A percentile compares a stretch with the other conserved stretches of the same genome.
Conservation (phyloP, 2,888 invertebrate species). For the Tuberolachnus salignus region DNA sequence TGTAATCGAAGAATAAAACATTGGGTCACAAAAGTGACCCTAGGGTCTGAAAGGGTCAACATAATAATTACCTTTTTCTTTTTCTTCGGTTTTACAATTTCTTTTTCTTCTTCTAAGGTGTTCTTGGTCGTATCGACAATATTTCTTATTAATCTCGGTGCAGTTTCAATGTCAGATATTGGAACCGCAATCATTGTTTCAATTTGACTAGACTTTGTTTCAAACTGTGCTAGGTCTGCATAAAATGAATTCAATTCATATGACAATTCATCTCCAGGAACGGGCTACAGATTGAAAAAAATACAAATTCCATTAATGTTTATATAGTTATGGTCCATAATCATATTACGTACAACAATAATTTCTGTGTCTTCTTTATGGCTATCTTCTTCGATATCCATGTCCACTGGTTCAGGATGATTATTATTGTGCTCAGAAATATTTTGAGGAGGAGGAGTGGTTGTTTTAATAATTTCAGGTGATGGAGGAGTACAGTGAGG, state of each 20-base stretch:
- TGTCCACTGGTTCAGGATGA: slow-evolving; percentile 46
- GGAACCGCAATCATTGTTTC: slow-evolving; percentile 51
- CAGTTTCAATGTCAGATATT: slow-evolving; percentile 19
- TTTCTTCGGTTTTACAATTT: slow-evolving; percentile 48
- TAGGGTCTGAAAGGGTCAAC: too few relatives aligned
- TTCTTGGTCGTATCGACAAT: not conserved
- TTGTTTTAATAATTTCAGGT: not conserved
- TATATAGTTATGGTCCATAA: too few relatives aligned
- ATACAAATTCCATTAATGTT: too few relatives aligned
- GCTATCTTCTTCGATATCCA: slow-evolving; percentile 54
- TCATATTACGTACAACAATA: slow-evolving; percentile 38
- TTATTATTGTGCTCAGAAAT: slow-evolving; percentile 30
- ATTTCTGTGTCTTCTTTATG: slow-evolving; percentile 54
- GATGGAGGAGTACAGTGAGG: slow-evolving; percentile 30
- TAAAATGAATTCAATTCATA: slow-evolving; percentile 53
- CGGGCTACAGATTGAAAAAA: slow-evolving; percentile 16
- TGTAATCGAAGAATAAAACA: too few relatives aligned
- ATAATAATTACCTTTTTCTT: slow-evolving; percentile 42
- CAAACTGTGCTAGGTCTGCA: slow-evolving; percentile 51
- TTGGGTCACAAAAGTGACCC: too few relatives aligned
- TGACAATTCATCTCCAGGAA: slow-evolving; percentile 47
- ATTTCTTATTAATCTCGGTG: not conserved
- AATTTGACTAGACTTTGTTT: slow-evolving; percentile 36
- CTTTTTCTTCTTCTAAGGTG: slow-evolving; percentile 35
- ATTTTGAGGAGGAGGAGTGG: slow-evolving; percentile 42